These are phyloP conservation scores for Drosophila bocki DNA, from an alignment of 1,140 invertebrate species.

Conservation along the genomic window DNA sequence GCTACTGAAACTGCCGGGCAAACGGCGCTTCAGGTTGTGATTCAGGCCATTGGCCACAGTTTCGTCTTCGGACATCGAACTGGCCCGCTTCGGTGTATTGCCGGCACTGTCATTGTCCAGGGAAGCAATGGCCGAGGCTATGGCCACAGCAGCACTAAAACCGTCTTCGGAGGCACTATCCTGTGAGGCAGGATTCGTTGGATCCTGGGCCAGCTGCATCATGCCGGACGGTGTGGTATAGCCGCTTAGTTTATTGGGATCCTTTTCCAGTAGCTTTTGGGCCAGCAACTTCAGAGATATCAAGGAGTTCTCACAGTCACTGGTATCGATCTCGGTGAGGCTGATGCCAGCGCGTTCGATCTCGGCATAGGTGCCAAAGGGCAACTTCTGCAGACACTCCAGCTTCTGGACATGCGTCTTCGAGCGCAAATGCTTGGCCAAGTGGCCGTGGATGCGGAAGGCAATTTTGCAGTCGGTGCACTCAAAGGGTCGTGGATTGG, in stretches of 20 bases:
- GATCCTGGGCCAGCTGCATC: constrained; percentile 48
- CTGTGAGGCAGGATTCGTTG: constrained; percentile 59
- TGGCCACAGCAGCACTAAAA: constrained; percentile 76
- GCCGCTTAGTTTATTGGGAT: constrained; percentile 87
- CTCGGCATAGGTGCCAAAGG: constrained; percentile 98
- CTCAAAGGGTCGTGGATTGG: constrained; percentile 97
- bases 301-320: constrained; percentile 96
- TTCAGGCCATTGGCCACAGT: constrained; percentile 55
- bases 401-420: constrained; percentile 99
- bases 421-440: constrained; percentile 97
- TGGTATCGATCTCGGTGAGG: constrained; percentile 96
- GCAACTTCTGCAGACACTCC: constrained; percentile 96
- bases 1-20: constrained; percentile 76
- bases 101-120: constrained; percentile 80
- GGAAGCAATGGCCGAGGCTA: constrained; percentile 76
- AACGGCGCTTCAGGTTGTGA: constrained; percentile 67
- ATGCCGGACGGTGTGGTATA: constrained; percentile 81
- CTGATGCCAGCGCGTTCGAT: constrained; percentile 95
- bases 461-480: constrained; percentile 98
- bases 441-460: constrained; percentile 97
- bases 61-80: constrained; percentile 81
- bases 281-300: constrained; percentile 92
- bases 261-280: constrained; percentile 93
- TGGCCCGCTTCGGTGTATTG: constrained; percentile 73
- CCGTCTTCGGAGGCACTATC: constrained; percentile 82